phyloP scores from a whole-genome alignment of 2,888 invertebrate genomes.

The Homarus gammarus region DNA sequence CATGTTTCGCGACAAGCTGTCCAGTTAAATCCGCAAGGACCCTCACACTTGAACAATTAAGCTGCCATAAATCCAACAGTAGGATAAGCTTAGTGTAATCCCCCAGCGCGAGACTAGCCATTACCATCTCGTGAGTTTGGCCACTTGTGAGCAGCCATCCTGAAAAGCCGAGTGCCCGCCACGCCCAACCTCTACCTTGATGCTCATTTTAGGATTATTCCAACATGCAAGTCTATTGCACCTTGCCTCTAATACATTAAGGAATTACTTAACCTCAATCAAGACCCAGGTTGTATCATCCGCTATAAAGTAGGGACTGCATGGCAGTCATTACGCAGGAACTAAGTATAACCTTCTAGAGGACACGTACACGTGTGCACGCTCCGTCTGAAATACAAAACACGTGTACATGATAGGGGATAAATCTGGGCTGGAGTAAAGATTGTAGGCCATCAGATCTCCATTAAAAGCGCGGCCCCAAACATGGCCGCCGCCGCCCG shows the following conservation, averaged over 20 bases:
- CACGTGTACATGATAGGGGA: background rate
- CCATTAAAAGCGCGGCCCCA: background rate
- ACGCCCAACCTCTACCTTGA: background rate
- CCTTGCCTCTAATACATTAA: too few species aligned
- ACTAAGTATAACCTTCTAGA: too few species aligned
- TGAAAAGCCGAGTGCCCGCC: background rate
- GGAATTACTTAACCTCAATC: too few species aligned
- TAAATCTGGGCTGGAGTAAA: background rate
- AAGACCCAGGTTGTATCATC: too few species aligned
- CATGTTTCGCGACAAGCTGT: constrained; percentile 40
- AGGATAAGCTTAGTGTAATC: background rate
- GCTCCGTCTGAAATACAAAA: too few species aligned
- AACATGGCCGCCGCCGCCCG: background rate
- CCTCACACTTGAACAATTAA: constrained; percentile 25
- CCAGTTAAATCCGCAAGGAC: constrained; percentile 21
- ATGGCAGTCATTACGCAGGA: too few species aligned
- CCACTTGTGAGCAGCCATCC: background rate
- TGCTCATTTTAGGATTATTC: background rate
- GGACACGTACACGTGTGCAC: too few species aligned
- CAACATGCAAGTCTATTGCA: background rate
- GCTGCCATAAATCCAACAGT: constrained; percentile 42
- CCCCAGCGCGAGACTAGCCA: background rate
- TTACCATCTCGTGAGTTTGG: constrained; percentile 1
- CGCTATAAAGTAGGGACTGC: too few species aligned
- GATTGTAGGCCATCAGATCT: background rate